Percentiles rank a stretch among this genome's conserved stretches.
Evolutionary conservation across 35 echinoderm and acorn worm species (phyloP).

Genomic region (Anneissia japonica): DNA sequence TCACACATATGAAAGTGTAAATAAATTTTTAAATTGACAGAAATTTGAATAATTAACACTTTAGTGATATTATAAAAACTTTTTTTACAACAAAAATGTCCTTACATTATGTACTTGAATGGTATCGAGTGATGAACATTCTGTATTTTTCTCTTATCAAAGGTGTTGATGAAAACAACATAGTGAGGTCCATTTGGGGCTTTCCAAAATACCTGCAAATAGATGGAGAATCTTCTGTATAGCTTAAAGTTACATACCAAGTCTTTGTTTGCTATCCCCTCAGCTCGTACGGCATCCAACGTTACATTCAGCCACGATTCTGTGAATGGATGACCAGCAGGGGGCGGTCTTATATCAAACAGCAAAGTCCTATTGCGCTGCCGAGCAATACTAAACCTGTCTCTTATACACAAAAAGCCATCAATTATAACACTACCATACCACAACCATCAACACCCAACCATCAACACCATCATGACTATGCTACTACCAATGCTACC

Average conservation of each 20-base stretch:
- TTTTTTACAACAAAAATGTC: background rate
- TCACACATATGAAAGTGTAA: no score
- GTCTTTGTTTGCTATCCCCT: conserved; percentile 31
- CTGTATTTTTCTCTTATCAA: conserved; percentile 40
- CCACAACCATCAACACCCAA: background rate
- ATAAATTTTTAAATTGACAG: no score
- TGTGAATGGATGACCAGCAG: conserved; percentile 34
- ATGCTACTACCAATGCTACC: background rate
- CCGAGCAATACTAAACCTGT: conserved; percentile 15
- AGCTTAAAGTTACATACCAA: conserved; percentile 53
- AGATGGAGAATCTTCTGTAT: background rate
- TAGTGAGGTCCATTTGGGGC: conserved; percentile 40
- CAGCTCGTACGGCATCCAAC: conserved; percentile 27
- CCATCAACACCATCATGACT: background rate
- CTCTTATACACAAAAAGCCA: no score
- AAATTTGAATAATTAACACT: no score
- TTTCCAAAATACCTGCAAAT: conserved; percentile 28
- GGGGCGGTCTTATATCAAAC: conserved; percentile 44
- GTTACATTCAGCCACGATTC: conserved; percentile 48
- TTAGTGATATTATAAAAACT: no score
- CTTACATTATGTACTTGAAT: conserved; percentile 47
- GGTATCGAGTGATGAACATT: conserved; percentile 33
- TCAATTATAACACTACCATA: background rate
- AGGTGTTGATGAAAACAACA: conserved; percentile 47
- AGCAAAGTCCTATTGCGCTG: conserved; percentile 34